Evolutionary conservation across 2,797 vertebrate genomes (phyloP), one percentile per base, ranked within the genome.

Genomic region (Molossus molossus): DNA sequence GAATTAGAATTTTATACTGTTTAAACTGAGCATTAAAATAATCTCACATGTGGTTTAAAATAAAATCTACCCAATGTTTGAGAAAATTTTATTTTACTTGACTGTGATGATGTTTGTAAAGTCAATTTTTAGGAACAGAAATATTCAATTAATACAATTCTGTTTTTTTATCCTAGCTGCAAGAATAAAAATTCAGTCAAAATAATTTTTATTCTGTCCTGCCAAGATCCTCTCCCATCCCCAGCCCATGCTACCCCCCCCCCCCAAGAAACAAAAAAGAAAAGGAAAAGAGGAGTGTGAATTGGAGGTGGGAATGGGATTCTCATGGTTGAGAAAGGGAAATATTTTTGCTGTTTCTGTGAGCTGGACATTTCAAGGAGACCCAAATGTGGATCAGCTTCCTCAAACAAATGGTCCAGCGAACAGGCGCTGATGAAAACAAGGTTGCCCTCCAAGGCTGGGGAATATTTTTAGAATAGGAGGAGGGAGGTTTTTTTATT

Each of bases 391-490:
- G 40, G 15, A 69, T 72, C n/a, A 7, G 25, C 53, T 94, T 89
- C 90, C 60, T 90, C 64, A 70, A 84, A 55, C 77, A 92, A 55
- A 95, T 91, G 72, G 58, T 70, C 64, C 64, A 12, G 14, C 55
- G 79, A 40, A 29, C 55, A 82, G 81, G 10, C 65, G 80, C 18
- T 92, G 80, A 60, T 94, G 83, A 96, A 93, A 96, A 82, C 87
- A 55, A 77, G 95, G 67, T 86, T 95, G 21, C 5, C 8, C 77
- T 97, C 95, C 97, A 97, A 94, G 80, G 48, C 83, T 48, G 7
- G 88, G 18, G 70, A 29, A 57, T 98, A 98, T 98, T 98, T 97
- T 97, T 97, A 98, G 97, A 79, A 73, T 95, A 87, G 25, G 29
- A 93, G 90, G 95, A 96, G 90, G 94, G 76, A 6, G 3, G 70